These are phyloP conservation scores for Ivindomyrus marchei DNA, from an alignment of 2,113 vertebrate genomes.

Conservation along the genomic window DNA sequence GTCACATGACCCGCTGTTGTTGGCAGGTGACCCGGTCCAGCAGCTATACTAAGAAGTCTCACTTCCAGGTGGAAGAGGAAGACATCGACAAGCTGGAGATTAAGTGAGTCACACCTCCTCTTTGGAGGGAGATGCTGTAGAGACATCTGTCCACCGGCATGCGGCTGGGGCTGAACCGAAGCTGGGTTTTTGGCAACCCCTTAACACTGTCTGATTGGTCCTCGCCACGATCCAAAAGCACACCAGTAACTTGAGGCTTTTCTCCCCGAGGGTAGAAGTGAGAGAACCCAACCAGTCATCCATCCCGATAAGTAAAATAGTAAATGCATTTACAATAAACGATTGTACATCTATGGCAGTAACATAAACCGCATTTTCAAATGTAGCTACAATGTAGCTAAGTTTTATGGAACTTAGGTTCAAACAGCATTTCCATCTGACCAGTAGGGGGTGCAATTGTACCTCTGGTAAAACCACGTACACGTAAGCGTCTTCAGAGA, in stretches of 20 bases:
- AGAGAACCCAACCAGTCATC: background rate
- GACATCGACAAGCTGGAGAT: conserved; percentile 97
- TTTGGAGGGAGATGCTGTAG: background rate
- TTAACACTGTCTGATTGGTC: background rate
- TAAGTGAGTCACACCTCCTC: conserved; percentile 63
- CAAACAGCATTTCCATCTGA: background rate
- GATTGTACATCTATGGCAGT: background rate
- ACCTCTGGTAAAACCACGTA: background rate
- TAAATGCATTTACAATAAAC: background rate
- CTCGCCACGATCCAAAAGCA: background rate
- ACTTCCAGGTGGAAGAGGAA: conserved; percentile 95
- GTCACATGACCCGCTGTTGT: background rate
- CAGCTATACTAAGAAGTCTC: conserved; percentile 89
- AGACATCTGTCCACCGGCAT: background rate
- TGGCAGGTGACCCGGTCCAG: conserved; percentile 83
- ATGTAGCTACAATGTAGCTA: background rate
- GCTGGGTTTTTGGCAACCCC: background rate
- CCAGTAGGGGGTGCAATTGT: background rate
- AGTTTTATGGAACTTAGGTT: background rate
- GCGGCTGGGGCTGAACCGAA: background rate
- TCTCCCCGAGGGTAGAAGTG: background rate
- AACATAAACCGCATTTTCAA: background rate
- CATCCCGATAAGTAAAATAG: background rate
- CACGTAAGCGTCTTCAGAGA: background rate
- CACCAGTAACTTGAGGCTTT: background rate